Base-by-base conservation (phyloP, 1,140 invertebrate genomes). In the Cyclargus thomasi region DNA sequence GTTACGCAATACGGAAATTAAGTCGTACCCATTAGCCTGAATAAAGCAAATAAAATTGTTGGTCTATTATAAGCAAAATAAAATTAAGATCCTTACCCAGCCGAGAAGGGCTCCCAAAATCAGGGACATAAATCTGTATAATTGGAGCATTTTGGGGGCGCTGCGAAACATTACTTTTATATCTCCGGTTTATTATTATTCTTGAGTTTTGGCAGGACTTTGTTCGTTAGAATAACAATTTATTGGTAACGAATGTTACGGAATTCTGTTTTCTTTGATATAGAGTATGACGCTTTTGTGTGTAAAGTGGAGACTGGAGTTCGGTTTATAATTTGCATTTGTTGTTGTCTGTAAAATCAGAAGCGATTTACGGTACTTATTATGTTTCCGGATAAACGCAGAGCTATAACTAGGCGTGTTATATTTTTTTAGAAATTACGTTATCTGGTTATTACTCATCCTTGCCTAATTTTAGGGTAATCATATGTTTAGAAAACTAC, bases 121-220 rank as follows among this genome's bases (percentile, higher is more conserved):
- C 55, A 59, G 55, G 55, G 55, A 59, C 14, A 59, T 59, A 59
- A 59, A 59, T 59, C 55, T 59, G 55, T 59, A 59, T 59, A 59
- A 59, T 59, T 59, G 55, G 55, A 59, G 18, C 55, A 59, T 21
- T 59, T 59, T 18, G 55, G 55, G 55, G 21, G 55, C 20, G 55
- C 55, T 59, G 55, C 55, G 18, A 59, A 59, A 59, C 20, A 59
- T 59, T 59, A 20, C 55, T 59, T 59, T 59, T 59, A 59, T 59
- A 59, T 59, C 55, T 59, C 55, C 17, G 55, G 55, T 59, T 59
- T 59, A 59, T 59, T 59, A 59, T 59, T 59, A 59, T 59, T 59
- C 55, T 59, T 59, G 55, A 20, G 55, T 59, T 59, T 59, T 11
- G 55, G 55, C 18, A 59, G 55, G 55, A 59, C 18, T 59, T 59